These are phyloP conservation scores for Acleris holmiana DNA, from an alignment of 2,888 invertebrate species.

Conservation along the genomic window DNA sequence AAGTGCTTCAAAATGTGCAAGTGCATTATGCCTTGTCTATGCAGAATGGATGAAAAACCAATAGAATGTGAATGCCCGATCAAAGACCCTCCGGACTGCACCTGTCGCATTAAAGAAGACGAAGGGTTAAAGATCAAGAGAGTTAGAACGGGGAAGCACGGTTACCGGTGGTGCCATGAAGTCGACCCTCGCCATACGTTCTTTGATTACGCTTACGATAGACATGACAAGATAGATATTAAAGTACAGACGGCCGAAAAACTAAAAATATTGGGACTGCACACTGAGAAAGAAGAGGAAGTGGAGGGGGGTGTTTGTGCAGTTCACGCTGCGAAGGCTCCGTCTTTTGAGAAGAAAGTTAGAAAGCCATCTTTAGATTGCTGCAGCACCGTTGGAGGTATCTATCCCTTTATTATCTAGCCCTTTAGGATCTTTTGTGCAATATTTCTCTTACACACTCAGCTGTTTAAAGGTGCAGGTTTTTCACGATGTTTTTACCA, in stretches of 20 bases:
- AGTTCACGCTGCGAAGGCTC: slow-evolving; percentile 41
- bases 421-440: no score
- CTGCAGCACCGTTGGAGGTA: slow-evolving; percentile 78
- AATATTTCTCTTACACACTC: no score
- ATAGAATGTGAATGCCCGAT: slow-evolving; percentile 58
- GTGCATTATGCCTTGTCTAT: slow-evolving; percentile 65
- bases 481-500: no score
- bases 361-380: slow-evolving; percentile 72
- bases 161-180: slow-evolving; percentile 73
- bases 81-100: slow-evolving; percentile 47
- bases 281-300: slow-evolving; percentile 44
- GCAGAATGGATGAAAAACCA: slow-evolving; percentile 52
- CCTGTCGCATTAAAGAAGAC: slow-evolving; percentile 52
- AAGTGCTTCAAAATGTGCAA: slow-evolving; percentile 64
- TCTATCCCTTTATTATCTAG: no score
- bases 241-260: slow-evolving; percentile 55
- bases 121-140: slow-evolving; percentile 58
- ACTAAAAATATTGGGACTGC: slow-evolving; percentile 63
- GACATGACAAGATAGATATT: slow-evolving; percentile 61
- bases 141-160: slow-evolving; percentile 67
- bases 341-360: slow-evolving; percentile 61
- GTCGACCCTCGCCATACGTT: slow-evolving; percentile 72
- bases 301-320: not conserved
- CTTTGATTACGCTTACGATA: slow-evolving; percentile 71
- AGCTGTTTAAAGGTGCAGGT: no score